Evolutionary conservation across 2,888 invertebrate genomes (phyloP).

Genomic region (Eupithecia subfuscata): DNA sequence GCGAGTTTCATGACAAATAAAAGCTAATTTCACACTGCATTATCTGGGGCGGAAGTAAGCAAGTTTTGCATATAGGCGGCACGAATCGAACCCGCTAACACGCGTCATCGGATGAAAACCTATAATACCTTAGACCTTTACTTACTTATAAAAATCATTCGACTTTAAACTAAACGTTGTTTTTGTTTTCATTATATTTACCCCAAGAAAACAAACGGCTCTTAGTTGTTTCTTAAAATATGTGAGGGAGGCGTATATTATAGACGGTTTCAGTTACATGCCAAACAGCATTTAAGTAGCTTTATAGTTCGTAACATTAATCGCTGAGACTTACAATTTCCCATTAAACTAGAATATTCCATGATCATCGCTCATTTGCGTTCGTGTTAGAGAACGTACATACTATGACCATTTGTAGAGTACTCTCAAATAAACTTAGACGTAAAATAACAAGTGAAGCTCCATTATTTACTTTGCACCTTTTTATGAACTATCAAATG

Average conservation of each 20-base stretch:
- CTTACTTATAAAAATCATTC: not conserved
- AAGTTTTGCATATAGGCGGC: too few relatives aligned
- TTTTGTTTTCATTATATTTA: not conserved
- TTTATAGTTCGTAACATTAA: not conserved
- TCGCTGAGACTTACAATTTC: not conserved
- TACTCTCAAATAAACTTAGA: not conserved
- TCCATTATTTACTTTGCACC: not conserved
- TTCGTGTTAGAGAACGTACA: not conserved
- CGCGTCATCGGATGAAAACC: too few relatives aligned
- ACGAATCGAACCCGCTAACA: too few relatives aligned
- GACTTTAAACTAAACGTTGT: too few relatives aligned
- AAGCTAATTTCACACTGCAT: not conserved
- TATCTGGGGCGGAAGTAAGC: not conserved
- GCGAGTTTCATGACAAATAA: not conserved
- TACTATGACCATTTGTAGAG: not conserved
- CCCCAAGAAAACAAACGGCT: not conserved
- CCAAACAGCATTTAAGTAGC: not conserved
- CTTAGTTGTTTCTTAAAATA: not conserved
- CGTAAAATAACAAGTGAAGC: not conserved
- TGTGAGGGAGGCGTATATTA: not conserved
- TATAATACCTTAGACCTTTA: too few relatives aligned
- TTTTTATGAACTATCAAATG: not conserved
- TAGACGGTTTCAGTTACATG: not conserved
- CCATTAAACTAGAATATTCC: slow-evolving; percentile 4
- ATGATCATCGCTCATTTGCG: slow-evolving; percentile 1